These are phyloP conservation scores for Chiloscyllium plagiosum DNA, from an alignment of 2,113 vertebrate genomes.

Conservation along the genomic window DNA sequence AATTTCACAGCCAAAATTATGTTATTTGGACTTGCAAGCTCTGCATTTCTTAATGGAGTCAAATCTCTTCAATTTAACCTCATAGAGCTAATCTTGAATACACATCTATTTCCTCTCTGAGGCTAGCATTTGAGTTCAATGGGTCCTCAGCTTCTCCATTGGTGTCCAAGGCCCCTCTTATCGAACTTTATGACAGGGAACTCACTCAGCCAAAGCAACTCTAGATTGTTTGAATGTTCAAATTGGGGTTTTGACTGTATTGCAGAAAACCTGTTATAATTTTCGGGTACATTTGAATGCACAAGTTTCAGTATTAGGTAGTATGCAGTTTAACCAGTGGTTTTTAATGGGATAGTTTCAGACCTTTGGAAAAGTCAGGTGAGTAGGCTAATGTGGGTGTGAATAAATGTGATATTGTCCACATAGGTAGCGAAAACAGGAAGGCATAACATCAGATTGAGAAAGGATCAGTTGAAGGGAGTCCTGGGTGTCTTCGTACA, in stretches of 20 bases:
- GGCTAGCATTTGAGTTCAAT: too few relatives aligned
- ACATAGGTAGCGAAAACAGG: too few relatives aligned
- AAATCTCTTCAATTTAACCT: neutral
- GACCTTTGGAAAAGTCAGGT: too few relatives aligned
- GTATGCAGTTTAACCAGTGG: neutral
- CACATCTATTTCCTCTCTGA: neutral
- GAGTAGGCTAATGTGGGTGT: too few relatives aligned
- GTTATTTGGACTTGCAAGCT: neutral
- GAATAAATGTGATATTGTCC: too few relatives aligned
- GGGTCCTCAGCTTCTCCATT: neutral
- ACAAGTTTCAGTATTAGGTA: neutral
- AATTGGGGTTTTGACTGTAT: neutral
- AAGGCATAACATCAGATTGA: too few relatives aligned
- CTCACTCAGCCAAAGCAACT: neutral
- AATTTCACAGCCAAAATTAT: neutral
- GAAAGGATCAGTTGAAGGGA: too few relatives aligned
- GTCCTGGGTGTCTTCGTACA: too few relatives aligned
- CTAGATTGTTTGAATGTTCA: neutral
- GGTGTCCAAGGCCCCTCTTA: too few relatives aligned
- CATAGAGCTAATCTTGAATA: neutral
- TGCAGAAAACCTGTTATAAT: neutral
- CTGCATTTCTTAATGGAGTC: neutral
- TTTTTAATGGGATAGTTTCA: neutral
- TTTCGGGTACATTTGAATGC: neutral
- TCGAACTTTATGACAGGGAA: neutral